These are phyloP conservation scores for Tricholaema leucomelas DNA, from an alignment of 2,113 vertebrate species.

Conservation along the genomic window DNA sequence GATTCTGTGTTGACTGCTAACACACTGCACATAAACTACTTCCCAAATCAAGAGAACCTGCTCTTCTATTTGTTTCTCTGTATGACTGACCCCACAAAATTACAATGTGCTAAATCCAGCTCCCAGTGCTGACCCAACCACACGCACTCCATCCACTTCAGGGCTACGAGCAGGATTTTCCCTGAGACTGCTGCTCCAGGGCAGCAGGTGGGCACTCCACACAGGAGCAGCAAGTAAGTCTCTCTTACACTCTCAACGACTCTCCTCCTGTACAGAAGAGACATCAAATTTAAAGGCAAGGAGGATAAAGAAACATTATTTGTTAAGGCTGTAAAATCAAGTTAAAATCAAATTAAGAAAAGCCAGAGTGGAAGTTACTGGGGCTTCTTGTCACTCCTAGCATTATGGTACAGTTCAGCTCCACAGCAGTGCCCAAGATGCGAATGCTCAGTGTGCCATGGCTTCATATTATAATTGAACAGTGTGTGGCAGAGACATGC, in stretches of 20 bases:
- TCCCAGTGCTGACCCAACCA: neutral
- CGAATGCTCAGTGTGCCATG: neutral
- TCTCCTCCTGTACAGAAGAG: neutral
- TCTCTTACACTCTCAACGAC: neutral
- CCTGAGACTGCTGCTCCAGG: neutral
- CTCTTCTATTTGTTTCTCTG: fast-evolving
- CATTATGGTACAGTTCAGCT: neutral
- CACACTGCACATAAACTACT: neutral
- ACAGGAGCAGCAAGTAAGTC: neutral
- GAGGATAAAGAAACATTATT: neutral
- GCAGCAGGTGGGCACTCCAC: neutral
- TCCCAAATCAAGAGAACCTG: neutral
- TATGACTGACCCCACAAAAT: neutral
- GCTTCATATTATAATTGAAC: neutral
- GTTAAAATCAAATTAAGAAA: neutral
- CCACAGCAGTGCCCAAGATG: neutral
- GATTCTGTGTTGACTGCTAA: neutral
- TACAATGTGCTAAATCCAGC: neutral
- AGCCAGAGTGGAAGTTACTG: neutral
- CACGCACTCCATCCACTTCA: neutral
- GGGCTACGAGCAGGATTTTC: neutral
- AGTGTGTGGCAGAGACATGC: neutral
- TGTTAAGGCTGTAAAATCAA: neutral
- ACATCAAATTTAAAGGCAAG: neutral
- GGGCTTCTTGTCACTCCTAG: neutral